Evolutionary conservation across 2,888 invertebrate species (phyloP).

Genomic region (Hipparchia semele): DNA sequence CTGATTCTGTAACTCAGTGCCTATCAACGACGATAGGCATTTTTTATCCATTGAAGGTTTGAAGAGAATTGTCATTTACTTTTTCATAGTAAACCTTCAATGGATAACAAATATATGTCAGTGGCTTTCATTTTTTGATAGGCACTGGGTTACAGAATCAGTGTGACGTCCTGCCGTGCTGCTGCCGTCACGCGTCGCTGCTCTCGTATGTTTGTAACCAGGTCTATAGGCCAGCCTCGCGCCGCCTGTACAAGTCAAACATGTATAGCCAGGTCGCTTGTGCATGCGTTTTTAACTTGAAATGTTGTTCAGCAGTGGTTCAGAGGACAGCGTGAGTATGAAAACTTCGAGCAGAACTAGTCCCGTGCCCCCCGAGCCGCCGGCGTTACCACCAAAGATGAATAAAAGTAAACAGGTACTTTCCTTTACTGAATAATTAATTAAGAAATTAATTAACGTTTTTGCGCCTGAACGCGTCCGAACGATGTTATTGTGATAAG

Average conservation of each 20-base stretch:
- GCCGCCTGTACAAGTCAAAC: background rate
- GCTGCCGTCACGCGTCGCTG: background rate
- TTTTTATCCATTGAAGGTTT: too few species aligned
- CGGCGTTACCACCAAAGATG: conserved; percentile 83
- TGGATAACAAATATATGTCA: too few species aligned
- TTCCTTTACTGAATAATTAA: background rate
- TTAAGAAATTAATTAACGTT: background rate
- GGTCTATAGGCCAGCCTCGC: background rate
- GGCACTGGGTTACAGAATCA: background rate
- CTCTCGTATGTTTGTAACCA: background rate
- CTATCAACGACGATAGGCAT: too few species aligned
- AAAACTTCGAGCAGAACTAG: conserved; percentile 72
- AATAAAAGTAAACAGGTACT: conserved; percentile 71
- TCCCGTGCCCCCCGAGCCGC: conserved; percentile 76
- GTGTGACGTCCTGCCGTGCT: background rate
- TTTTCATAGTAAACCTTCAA: too few species aligned
- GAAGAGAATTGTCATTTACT: too few species aligned
- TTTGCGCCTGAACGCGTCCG: background rate
- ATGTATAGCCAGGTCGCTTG: background rate
- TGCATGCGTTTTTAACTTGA: background rate
- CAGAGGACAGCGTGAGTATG: conserved; percentile 75
- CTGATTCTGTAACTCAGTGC: too few species aligned
- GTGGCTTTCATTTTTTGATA: too few species aligned
- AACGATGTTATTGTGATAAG: background rate
- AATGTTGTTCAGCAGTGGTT: conserved; percentile 58